phyloP scores from a whole-genome alignment of 2,888 invertebrate genomes.

The Mactromeris polynyma region DNA sequence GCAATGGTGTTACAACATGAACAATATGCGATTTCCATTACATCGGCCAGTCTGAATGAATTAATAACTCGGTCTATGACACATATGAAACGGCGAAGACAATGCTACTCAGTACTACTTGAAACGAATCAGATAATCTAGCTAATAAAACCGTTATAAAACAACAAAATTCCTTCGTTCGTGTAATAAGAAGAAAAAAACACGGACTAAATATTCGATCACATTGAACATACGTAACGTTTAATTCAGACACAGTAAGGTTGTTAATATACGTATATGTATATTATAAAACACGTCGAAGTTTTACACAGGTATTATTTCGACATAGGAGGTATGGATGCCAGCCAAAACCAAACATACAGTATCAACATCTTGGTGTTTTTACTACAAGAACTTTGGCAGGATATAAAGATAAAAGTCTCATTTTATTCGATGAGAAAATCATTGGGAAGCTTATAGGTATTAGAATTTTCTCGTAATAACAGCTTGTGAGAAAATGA shows the following conservation, averaged over 20 bases:
- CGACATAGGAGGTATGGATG: conserved; percentile 34
- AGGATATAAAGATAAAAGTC: conserved; percentile 32
- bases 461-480: not conserved
- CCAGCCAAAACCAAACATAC: conserved; percentile 29
- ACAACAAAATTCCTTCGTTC: no score
- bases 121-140: no score
- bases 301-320: conserved; percentile 13
- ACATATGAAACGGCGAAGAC: no score
- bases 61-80: no score
- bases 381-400: conserved; percentile 13
- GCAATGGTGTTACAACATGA: no score
- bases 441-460: not conserved
- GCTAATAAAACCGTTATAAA: no score
- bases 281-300: not conserved
- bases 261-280: not conserved
- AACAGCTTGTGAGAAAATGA: not conserved
- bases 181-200: no score
- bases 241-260: not conserved
- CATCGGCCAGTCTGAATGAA: no score
- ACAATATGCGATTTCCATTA: no score
- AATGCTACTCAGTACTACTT: no score
- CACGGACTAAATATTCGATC: no score
- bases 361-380: conserved; percentile 5
- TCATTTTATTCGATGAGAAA: conserved; percentile 16
- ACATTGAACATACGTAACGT: not conserved